Evolutionary conservation across 2,113 vertebrate genomes (phyloP), one percentile per base, ranked within the genome.

Genomic region (Melozone crissalis): DNA sequence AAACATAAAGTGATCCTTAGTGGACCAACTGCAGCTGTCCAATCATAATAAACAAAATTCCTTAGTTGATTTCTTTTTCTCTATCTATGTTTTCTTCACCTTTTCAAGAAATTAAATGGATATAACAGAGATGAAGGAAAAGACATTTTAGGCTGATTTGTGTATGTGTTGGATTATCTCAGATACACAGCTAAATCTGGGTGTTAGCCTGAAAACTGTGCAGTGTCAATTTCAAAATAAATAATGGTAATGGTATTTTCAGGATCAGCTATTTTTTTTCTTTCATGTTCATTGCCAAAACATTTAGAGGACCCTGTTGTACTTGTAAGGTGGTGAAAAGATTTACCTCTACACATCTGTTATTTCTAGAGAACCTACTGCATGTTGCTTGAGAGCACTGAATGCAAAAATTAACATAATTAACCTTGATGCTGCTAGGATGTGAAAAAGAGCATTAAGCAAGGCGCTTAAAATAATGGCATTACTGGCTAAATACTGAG

Each of bases 21-120:
- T 81, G 93, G 96, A 96, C 97, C 97, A 97, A 97, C 91, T 95
- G 95, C 97, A 97, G 97, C 96, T 96, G 97, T 96, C 97, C 97
- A 98, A 96, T 95, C 95, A 98, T 96, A 98, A 98, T 97, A 98
- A 98, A 98, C 97, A 98, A 96, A 98, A 98, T 98, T 98, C 98
- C 96, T 98, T 90, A 78, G 80, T 75, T 96, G 95, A 97, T 98
- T 97, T 97, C 94, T 97, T 98, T 97, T 97, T 93, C 96, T 98
- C 87, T 1, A 96, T 85, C 92, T 95, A 76, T 93, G 92, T 98
- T 98, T 98, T 98, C 95, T 97, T 97, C 97, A 95, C 95, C 94
- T 96, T 97, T 97, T 96, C 83, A 81, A 93, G 94, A 97, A 97
- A 96, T 94, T 96, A 97, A 96, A 95, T 91, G 80, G 90, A 95